Base-by-base conservation (phyloP, 2,113 vertebrate genomes). In the Cathartes aura region DNA sequence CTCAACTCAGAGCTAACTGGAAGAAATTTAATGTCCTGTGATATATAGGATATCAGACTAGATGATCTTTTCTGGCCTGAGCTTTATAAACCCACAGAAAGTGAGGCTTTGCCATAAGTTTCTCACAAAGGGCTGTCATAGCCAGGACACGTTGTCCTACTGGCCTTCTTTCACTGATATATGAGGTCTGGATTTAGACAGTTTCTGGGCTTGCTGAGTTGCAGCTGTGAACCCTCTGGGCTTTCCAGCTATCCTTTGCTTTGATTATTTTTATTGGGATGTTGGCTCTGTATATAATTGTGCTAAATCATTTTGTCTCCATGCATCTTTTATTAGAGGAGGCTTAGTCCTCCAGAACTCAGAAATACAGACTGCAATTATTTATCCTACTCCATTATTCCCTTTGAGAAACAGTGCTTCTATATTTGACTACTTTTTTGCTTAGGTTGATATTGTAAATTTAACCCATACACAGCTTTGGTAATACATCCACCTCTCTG, bases 21-120 rank as follows among this genome's bases (percentile, higher is more conserved):
- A 92, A 90, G 93, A 94, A 93, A 97, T 96, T 90, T 96, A 92
- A 88, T 67, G 78, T 84, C 53, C 59, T 87, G 6, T 96, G 78
- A 97, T 96, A 92, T 70, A 95, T 1, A 68, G 62, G 58, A 45
- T 86, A 92, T 83, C 62, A 90, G 66, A 68, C 59, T 43, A 66
- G 81, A 87, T 85, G 81, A 87, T 95, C 87, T 85, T 89, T 95
- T 58, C 80, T 80, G 89, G 82, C 87, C 82, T 70, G 29, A 86
- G 84, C 62, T 95, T 93, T 95, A 96, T 97, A 96, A 93, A 96
- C 95, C 95, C 73, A 72, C 5, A 59, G 62, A 55, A 96, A 92
- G 66, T 56, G 82, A 96, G 84, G 88, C 50, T 81, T 83, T 93
- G 84, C 87, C 47, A 3, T 88, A 94, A 96, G 85, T 95, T 94